These are phyloP conservation scores for Penelope pileata DNA, from an alignment of 2,113 vertebrate species.

Conservation along the genomic window DNA sequence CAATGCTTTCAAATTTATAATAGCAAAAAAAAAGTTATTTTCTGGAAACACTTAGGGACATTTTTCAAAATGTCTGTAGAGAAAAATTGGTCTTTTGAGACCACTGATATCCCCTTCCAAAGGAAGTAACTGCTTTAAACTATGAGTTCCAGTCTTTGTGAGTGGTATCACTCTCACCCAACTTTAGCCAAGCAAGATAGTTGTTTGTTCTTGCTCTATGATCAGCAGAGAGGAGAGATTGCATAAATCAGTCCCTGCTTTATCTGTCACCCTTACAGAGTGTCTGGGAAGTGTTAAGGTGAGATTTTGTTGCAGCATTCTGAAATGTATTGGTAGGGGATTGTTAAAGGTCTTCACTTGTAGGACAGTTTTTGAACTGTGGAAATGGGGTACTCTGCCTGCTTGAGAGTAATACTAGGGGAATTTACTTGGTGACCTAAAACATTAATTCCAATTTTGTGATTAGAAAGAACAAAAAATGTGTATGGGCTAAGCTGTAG, in stretches of 20 bases:
- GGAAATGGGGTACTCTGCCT: neutral
- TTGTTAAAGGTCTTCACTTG: neutral
- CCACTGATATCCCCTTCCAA: rapidly evolving
- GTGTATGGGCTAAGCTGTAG: neutral
- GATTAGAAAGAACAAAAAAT: neutral
- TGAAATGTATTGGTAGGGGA: neutral
- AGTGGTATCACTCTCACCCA: neutral
- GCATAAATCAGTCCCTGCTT: neutral
- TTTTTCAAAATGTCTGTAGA: neutral
- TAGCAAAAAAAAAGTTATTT: neutral
- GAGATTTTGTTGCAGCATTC: neutral
- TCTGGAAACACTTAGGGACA: neutral
- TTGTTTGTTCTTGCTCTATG: neutral
- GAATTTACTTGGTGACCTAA: neutral
- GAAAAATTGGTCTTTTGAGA: neutral
- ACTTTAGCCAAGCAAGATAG: neutral
- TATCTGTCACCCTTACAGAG: neutral
- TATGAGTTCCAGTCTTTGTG: neutral
- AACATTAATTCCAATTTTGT: neutral
- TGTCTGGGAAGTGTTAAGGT: neutral
- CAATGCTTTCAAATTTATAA: neutral
- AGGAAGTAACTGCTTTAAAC: neutral
- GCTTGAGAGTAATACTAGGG: neutral
- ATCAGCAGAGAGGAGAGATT: neutral
- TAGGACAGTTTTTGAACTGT: neutral